Evolutionary conservation across 1,140 invertebrate species (phyloP), one percentile per base, ranked within the genome.

Genomic region (Drosophila subpulchrella): DNA sequence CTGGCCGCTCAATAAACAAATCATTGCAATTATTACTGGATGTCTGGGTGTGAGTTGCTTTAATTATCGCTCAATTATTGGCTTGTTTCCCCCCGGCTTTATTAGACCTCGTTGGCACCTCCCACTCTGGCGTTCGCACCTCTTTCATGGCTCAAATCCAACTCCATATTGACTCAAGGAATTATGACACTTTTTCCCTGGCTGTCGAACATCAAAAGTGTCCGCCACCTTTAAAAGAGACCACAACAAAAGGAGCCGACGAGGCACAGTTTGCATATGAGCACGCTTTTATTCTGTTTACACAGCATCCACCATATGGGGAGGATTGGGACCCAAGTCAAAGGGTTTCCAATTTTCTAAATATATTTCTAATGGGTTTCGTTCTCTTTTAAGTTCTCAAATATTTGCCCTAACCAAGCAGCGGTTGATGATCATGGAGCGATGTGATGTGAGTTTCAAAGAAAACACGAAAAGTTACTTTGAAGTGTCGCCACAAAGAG

Each of bases 201-300:
- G 30, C 32, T 15, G 30, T 39, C 65, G 41, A 72, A 88, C 62
- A 89, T 88, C 83, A 88, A 88, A 88, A 65, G 51, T 44, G 6
- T 36, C 32, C 75, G 72, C 84, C 74, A 56, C 56, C 58, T 60
- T 59, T 57, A 51, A 72, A 53, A 15, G 39, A 38, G 63, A 32
- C 83, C 84, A 88, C 83, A 88, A 88, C 80, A 89, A 88, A 89
- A 79, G 73, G 72, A 55, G 61, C 84, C 84, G 83, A 77, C 76
- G 24, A 41, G 44, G 65, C 60, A 61, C 46, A 61, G 78, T 83
- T 84, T 83, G 81, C 72, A 81, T 85, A 78, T 65, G 75, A 80
- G 74, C 81, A 73, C 79, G 44, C 54, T 57, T 72, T 62, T 71
- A 71, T 47, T 71, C 73, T 89, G 84, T 88, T 88, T 88, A 89